These are phyloP conservation scores for Peromyscus eremicus DNA, from an alignment of 2,797 vertebrate species.

Conservation along the genomic window DNA sequence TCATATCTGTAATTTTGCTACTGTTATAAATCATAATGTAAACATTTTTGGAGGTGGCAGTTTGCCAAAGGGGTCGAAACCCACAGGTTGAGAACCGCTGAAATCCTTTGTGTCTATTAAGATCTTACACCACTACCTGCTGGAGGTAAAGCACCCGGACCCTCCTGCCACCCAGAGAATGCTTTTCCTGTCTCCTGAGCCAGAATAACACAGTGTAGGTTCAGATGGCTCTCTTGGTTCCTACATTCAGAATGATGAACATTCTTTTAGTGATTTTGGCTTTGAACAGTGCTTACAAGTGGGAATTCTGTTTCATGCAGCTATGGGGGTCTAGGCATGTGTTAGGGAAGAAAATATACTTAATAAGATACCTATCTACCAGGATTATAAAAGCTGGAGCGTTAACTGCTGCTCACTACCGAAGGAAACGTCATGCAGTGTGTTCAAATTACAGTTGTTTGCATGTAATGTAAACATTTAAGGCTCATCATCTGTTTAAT, in stretches of 20 bases:
- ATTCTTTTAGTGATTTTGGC: neutral
- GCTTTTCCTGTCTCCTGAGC: conserved; percentile 45
- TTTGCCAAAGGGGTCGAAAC: neutral
- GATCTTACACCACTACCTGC: neutral
- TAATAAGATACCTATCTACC: neutral
- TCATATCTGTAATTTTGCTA: neutral
- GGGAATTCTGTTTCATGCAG: neutral
- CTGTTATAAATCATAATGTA: neutral
- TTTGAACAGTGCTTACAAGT: neutral
- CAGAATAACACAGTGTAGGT: neutral
- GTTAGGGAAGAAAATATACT: neutral
- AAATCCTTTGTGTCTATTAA: neutral
- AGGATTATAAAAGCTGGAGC: neutral
- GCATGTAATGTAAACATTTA: neutral
- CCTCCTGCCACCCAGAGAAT: conserved; percentile 25
- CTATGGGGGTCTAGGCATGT: neutral
- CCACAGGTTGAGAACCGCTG: neutral
- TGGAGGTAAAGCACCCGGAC: neutral
- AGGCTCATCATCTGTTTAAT: neutral
- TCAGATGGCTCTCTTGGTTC: neutral
- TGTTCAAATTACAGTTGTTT: neutral
- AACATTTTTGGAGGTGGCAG: neutral
- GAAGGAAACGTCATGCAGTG: neutral
- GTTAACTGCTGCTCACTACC: neutral
- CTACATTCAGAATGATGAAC: neutral